Evolutionary conservation across 2,113 vertebrate genomes (phyloP), one percentile per base, ranked within the genome.

Genomic region (Crotalus tigris): DNA sequence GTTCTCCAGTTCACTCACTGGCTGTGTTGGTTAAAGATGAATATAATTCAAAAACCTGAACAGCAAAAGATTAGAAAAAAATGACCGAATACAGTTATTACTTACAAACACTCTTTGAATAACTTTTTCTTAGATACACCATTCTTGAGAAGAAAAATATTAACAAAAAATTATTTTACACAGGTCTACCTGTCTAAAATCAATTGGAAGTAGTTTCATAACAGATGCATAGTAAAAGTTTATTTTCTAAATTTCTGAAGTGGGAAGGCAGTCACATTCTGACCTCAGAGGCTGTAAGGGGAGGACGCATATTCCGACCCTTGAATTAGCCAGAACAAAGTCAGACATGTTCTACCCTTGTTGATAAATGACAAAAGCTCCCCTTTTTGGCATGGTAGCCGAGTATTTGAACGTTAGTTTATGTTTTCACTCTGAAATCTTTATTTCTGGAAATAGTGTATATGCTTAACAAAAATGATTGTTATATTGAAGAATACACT

Each of bases 371-470:
- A n/a, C 26, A 88, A 44, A 54, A 88, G 6, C 13, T 88, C 29
- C 17, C 51, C 29, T 81, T 85, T 87, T 12, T 87, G 57, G 17
- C 39, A 19, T 85, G 21, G 9, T 55, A 26, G 39, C 15, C 3
- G 15, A 17, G 26, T 75, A 24, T 1, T 15, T 39, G 89, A 91
- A 26, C 49, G 90, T n/a, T 94, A 19, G 3, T 0, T 39, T 55
- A 26, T 24, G 69, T 15, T 59, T 58, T 69, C 69, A 44, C 44
- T 88, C 4, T 23, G 21, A 85, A 75, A 23, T 85, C 46, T 33
- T 11, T 11, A 64, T 94, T 90, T 92, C 87, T 94, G 39, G 90
- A 94, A 92, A 57, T 91, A 0, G 21, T 44, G 91, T 59, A 24
- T 33, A 81, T 85, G 93, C 88, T 92, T 55, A 0, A 0, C 69